phyloP scores from a whole-genome alignment of 2,797 vertebrate species.

The Gymnopithys bicolor region DNA sequence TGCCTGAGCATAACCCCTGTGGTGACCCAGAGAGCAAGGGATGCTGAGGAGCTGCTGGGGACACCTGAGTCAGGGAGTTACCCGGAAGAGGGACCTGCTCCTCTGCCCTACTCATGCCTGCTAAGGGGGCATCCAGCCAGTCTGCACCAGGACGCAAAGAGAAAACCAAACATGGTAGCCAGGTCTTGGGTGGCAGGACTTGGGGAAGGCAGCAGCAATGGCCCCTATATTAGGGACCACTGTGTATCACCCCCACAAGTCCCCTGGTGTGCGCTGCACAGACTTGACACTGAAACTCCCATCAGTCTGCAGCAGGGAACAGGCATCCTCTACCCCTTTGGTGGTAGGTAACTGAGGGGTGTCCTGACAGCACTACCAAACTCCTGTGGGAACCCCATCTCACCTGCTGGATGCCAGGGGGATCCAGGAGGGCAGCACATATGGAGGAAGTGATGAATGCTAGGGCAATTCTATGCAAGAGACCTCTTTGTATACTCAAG shows the following conservation, averaged over 20 bases:
- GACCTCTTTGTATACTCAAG: neutral
- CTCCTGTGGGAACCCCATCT: neutral
- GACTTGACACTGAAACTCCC: neutral
- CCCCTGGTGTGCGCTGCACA: neutral
- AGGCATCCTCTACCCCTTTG: neutral
- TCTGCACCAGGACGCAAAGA: neutral
- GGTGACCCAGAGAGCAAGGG: neutral
- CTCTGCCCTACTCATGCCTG: neutral
- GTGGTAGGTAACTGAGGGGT: neutral
- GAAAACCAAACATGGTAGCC: neutral
- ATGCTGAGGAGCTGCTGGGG: neutral
- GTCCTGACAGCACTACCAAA: neutral
- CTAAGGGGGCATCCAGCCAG: neutral
- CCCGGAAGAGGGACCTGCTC: neutral
- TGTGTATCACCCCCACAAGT: neutral
- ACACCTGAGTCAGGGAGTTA: neutral
- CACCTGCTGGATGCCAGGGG: neutral
- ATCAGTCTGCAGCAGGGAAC: neutral
- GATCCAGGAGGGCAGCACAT: neutral
- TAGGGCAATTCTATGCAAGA: fast-evolving
- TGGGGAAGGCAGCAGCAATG: neutral
- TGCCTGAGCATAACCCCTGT: neutral
- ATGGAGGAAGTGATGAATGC: neutral
- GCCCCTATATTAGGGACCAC: fast-evolving
- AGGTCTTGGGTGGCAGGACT: neutral